Conservation (phyloP, 2,113 vertebrate genomes). For the Lonchura striata region DNA sequence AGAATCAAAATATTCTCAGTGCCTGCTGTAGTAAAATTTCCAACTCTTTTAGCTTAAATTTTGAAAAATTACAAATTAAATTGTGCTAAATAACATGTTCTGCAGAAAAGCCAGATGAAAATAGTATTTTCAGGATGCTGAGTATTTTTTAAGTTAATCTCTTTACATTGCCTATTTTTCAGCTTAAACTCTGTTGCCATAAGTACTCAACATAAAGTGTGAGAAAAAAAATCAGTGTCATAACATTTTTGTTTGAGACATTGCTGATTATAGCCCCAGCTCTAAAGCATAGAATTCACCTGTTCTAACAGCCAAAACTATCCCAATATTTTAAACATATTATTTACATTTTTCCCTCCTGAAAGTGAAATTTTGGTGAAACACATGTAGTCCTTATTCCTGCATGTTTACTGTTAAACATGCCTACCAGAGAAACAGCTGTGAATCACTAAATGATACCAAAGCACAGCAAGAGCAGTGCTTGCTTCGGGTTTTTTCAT, state of each 20-base stretch:
- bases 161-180: neutral
- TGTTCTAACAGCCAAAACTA: neutral
- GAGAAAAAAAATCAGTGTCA: neutral
- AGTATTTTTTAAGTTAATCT: neutral
- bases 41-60: neutral
- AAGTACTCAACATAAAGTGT: neutral
- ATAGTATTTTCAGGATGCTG: neutral
- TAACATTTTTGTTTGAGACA: neutral
- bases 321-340: neutral
- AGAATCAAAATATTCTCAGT: neutral
- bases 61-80: neutral
- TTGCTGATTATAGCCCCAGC: neutral
- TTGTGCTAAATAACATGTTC: neutral
- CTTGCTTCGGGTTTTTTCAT: neutral
- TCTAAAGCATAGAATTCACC: neutral
- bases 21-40: neutral
- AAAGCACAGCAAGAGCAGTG: neutral
- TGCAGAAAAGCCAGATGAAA: neutral
- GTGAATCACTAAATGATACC: neutral
- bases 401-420: neutral
- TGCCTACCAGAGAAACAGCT: neutral
- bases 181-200: neutral
- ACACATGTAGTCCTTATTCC: neutral
- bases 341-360: neutral
- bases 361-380: neutral